Evolutionary conservation across 92 coral and sea anemone species (phyloP), one percentile per base, ranked within the genome.

Genomic region (Epizoanthus stellaris): DNA sequence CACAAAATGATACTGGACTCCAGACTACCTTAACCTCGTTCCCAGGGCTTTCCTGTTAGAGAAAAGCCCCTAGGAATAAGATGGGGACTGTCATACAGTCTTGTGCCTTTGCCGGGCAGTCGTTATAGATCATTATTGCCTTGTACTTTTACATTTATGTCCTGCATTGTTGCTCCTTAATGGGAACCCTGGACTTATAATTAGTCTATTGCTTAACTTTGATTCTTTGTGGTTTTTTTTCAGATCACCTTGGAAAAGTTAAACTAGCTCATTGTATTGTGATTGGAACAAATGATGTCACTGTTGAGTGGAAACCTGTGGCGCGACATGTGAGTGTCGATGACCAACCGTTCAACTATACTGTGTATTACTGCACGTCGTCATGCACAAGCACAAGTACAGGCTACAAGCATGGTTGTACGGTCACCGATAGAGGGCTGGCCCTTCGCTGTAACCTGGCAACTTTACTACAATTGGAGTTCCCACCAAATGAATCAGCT

Each of bases 281-380:
- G 36, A 70, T 79, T 63, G 83, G 83, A 63, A 79, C 83, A 6
- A 62, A 63, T 43, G 83, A 62, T 63, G 72, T 79, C 38, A 63
- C 83, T 5, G 57, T 79, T 45, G 72, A 79, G 49, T 79, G 83
- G 83, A 79, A 79, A 11, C 83, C 72, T 14, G 59, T 79, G 23
- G 21, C 61, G 3, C 4, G 83, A 25, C 83, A 21, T 40, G 0
- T 64, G 19, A 63, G 15, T 12, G 25, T 23, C 6, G 23, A 63
- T 19, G 83, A 63, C 14, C 72, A 20, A 19, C 72, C 83, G 1
- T 12, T 79, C 16, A 79, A 79, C 58, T 79, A 79, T 58, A 20
- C 83, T 4, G 71, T 79, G 25, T 79, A 20, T 40, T 79, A 79
- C 72, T 79, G 83, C 45, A 79, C 61, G 36, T 45, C 57, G 0